Conservation (phyloP, 1,140 invertebrate species). For the Hycleus phaleratus region DNA sequence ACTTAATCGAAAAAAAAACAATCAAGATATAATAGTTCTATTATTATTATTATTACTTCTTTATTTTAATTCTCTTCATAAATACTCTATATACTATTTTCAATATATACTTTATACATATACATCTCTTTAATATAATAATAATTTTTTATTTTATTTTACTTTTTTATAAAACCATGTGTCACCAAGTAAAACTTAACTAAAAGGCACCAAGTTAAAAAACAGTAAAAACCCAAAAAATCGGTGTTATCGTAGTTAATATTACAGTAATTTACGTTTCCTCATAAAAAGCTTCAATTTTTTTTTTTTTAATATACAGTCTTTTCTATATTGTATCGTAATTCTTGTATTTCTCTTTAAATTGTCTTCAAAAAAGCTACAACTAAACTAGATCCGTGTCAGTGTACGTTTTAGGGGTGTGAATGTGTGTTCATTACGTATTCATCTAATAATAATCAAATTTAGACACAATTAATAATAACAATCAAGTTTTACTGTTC, state of each 20-base stretch:
- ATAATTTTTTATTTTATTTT: too few relatives aligned
- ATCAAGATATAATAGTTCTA: conserved; percentile 31
- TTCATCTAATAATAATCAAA: background rate
- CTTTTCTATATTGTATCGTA: conserved; percentile 35
- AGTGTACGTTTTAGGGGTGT: conserved; percentile 17
- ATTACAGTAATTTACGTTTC: too few relatives aligned
- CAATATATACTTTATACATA: conserved; percentile 38
- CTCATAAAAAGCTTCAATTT: background rate
- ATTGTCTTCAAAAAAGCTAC: conserved; percentile 7
- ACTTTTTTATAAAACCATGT: conserved; percentile 38
- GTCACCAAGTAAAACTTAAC: conserved; percentile 39
- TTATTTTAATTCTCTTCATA: conserved; percentile 21
- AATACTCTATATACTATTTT: conserved; percentile 38
- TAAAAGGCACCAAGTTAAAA: conserved; percentile 32
- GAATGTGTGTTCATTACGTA: conserved; percentile 12
- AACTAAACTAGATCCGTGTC: conserved; percentile 27
- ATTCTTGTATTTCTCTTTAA: conserved; percentile 5
- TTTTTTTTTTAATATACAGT: conserved; percentile 32
- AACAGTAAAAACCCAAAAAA: conserved; percentile 30
- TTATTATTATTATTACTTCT: background rate
- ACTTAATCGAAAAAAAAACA: conserved; percentile 17
- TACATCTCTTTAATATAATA: conserved; percentile 32
- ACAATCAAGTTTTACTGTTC: background rate
- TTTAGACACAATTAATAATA: background rate
- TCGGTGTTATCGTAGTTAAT: conserved; percentile 1